These are phyloP conservation scores for Trachymyrmex septentrionalis DNA, from an alignment of 1,140 invertebrate species.

Conservation along the genomic window DNA sequence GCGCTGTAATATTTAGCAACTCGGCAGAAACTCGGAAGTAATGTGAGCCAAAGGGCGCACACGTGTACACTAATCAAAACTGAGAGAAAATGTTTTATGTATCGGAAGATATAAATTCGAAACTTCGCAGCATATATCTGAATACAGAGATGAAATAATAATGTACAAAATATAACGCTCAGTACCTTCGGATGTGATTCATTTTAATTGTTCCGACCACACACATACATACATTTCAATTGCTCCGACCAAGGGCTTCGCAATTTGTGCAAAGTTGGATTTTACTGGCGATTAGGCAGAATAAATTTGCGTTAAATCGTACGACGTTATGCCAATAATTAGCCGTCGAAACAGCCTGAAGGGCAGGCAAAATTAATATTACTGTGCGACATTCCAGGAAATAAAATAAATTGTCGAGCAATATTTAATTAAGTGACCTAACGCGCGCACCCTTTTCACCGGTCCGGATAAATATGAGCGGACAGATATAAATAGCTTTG, in stretches of 20 bases:
- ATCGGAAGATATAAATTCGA: constrained; percentile 30
- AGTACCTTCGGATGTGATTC: not conserved
- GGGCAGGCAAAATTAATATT: constrained; percentile 18
- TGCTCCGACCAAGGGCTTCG: not conserved
- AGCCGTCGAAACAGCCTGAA: not conserved
- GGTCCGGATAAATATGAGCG: constrained; percentile 18
- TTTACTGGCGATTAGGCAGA: not conserved
- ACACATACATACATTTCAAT: not conserved
- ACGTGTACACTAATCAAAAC: not conserved
- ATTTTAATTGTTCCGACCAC: not conserved
- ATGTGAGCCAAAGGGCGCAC: not conserved
- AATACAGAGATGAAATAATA: not conserved
- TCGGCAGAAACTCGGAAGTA: not conserved
- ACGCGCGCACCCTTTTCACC: not conserved
- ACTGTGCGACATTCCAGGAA: not conserved
- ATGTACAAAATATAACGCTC: not conserved
- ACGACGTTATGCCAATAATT: not conserved
- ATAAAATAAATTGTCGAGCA: constrained; percentile 17
- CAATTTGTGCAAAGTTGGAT: not conserved
- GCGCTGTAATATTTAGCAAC: constrained; percentile 23
- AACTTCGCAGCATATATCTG: not conserved
- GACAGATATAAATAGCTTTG: constrained; percentile 41
- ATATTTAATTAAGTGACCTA: constrained; percentile 45
- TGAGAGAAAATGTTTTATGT: constrained; percentile 16
- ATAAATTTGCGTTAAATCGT: not conserved